Evolutionary conservation across 1,140 invertebrate species (phyloP), one percentile per base, ranked within the genome.

Genomic region (Tetragonula clypearis): DNA sequence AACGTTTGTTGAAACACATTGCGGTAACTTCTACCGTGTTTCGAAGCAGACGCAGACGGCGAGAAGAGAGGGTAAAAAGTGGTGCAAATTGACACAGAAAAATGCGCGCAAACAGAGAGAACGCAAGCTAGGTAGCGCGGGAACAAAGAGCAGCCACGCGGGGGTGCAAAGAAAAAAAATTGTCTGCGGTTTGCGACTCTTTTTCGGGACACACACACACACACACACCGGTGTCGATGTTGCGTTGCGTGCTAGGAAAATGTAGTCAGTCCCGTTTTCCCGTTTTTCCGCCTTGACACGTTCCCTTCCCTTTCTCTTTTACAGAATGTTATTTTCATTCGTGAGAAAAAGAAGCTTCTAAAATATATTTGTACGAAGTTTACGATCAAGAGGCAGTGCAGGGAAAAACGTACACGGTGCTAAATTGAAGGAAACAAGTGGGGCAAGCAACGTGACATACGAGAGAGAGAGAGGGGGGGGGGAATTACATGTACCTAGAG

Each of bases 81-180:
- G 21, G 75, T 21, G 75, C 75, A 66, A 78, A 78, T 78, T 78
- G 75, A 66, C 75, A 78, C 58, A 49, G 75, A 78, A 65, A 78
- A 62, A 78, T 66, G 75, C 26, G 60, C 58, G 58, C 75, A 76
- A 76, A 76, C 74, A 76, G 74, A 76, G 60, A 56, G 56, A 55
- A 77, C 14, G 41, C 41, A 49, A 49, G 17, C 41, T 14, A n/a
- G 21, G 55, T 26, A n/a, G 14, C 17, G 8, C 19, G 56, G 5
- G 41, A 15, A 78, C 75, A 78, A 78, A 78, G 60, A 30, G 75
- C 75, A 49, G 41, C 49, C 75, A 56, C 56, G 58, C 56, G 58
- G 14, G 19, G 35, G 58, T 41, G 35, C n/a, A 66, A 49, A 65
- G 41, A 49, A 49, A 49, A 49, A 77, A 78, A 65, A 65, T 78